Evolutionary conservation across 2,888 invertebrate genomes (phyloP).

Genomic region (Caenorhabditis angaria): DNA sequence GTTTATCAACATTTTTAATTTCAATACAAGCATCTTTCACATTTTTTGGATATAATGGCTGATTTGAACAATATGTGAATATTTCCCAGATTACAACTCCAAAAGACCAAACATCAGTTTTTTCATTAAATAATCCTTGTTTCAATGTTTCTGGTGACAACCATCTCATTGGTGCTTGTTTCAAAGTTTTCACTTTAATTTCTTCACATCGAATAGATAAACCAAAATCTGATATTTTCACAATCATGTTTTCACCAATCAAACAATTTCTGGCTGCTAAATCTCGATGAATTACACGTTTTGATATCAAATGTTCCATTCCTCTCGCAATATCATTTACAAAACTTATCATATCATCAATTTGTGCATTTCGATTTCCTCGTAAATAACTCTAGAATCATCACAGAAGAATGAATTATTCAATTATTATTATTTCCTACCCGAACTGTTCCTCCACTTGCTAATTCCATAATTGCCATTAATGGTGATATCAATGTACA

Average conservation of each 20-base stretch:
- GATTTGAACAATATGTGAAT: neutral
- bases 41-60: slow-evolving; percentile 2
- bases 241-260: neutral
- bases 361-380: too few species aligned
- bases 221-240: slow-evolving; percentile 51
- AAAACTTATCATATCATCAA: too few species aligned
- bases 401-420: too few species aligned
- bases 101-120: slow-evolving; percentile 14
- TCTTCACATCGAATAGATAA: slow-evolving; percentile 22
- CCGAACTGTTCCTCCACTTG: neutral
- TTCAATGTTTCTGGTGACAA: slow-evolving; percentile 8
- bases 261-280: slow-evolving; percentile 41
- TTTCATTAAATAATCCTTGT: slow-evolving; percentile 7
- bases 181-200: slow-evolving; percentile 16
- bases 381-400: too few species aligned
- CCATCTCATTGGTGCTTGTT: slow-evolving; percentile 10
- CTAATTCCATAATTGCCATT: slow-evolving; percentile 1
- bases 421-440: too few species aligned
- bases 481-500: neutral
- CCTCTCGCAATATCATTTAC: too few species aligned
- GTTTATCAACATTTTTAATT: neutral
- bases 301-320: too few species aligned
- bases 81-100: slow-evolving; percentile 9
- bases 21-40: neutral
- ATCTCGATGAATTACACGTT: too few species aligned